phyloP scores from a whole-genome alignment of 2,113 vertebrate genomes.

The Ceyx margarethae region DNA sequence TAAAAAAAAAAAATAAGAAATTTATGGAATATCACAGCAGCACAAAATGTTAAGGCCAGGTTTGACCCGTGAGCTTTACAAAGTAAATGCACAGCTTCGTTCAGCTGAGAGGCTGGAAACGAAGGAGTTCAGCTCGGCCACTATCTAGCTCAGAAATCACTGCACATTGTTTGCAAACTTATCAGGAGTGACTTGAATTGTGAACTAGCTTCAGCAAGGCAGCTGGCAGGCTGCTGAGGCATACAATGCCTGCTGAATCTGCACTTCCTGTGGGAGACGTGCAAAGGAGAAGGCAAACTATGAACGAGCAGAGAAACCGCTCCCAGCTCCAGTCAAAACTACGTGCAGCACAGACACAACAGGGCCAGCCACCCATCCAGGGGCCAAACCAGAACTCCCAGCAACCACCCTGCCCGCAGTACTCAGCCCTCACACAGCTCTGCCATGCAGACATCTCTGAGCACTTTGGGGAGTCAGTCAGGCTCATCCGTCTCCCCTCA shows the following conservation, averaged over 20 bases:
- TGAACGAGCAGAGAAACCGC: constrained; percentile 33
- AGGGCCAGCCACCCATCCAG: rapidly evolving
- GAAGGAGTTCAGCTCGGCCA: background rate
- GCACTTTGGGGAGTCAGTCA: background rate
- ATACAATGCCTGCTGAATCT: constrained; percentile 56
- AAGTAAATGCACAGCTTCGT: background rate
- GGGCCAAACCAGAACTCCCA: background rate
- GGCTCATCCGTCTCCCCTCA: background rate
- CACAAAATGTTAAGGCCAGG: background rate
- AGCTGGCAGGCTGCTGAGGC: constrained; percentile 54
- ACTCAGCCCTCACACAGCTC: background rate
- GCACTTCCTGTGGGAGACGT: constrained; percentile 61
- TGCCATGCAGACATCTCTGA: background rate
- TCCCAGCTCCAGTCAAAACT: background rate
- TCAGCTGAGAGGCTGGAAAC: background rate
- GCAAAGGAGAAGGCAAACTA: constrained; percentile 57
- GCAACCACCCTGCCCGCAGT: rapidly evolving
- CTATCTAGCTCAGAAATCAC: constrained; percentile 36
- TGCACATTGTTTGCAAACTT: constrained; percentile 56
- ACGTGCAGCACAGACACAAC: background rate
- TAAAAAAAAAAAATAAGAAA: background rate
- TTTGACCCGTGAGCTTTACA: background rate
- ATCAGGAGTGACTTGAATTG: constrained; percentile 47
- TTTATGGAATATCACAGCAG: background rate
- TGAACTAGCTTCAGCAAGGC: constrained; percentile 42